Evolutionary conservation across 2,113 vertebrate genomes (phyloP), one percentile per base, ranked within the genome.

Genomic region (Trachemys scripta): DNA sequence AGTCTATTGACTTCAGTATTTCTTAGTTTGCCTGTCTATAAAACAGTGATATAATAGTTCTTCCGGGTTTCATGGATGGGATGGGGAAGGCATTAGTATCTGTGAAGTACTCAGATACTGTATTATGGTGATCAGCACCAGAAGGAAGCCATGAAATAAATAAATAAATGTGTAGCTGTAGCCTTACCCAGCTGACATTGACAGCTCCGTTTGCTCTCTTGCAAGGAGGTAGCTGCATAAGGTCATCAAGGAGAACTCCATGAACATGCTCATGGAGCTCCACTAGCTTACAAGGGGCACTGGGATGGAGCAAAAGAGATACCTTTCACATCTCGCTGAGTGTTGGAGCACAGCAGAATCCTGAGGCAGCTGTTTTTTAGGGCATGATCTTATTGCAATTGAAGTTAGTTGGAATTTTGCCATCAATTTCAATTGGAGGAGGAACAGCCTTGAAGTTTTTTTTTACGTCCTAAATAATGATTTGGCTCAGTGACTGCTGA

Each of bases 291-390:
- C 5, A 2, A 25, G n/a, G n/a, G 49, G 54, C 5, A 0, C 81
- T n/a, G 62, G 35, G 57, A 57, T 53, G 38, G 35, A 38, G 56
- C 69, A 54, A 42, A 42, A 42, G 53, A 13, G 54, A 2, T 4
- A 24, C 42, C 19, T 82, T 38, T 0, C 10, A 0, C 0, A 38
- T 49, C 81, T 80, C 27, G 49, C 14, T 27, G 14, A 2, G 56
- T 38, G 76, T 83, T 35, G 1, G 22, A 1, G 1, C 0, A 6
- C 35, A 81, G 50, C 20, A 17, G 72, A 42, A 25, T 2, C 29
- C 56, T 78, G 25, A 76, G 85, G 13, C n/a, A 49, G 10, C 14
- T 81, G 27, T 51, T 47, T 38, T 4, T 0, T 1, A 45, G n/a
- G 54, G 17, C 3, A 72, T 75, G 10, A 2, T 54, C 27, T 31